phyloP scores from a whole-genome alignment of 2,888 invertebrate species.

The Microdon myrmicae region DNA sequence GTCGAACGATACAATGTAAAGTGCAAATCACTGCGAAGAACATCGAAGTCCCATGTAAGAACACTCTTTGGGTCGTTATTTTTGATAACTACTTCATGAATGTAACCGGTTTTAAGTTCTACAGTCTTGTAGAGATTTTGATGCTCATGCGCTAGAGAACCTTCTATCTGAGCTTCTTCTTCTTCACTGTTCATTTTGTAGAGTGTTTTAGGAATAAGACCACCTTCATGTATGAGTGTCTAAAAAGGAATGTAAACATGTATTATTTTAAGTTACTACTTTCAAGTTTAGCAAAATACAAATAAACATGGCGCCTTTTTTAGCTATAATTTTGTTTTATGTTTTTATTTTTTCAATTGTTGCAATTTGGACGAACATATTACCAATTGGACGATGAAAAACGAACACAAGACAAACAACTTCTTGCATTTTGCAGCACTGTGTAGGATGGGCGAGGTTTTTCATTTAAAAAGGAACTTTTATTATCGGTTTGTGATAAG shows the following conservation, averaged over 20 bases:
- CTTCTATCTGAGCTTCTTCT: conserved; percentile 57
- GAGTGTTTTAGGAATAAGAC: conserved; percentile 86
- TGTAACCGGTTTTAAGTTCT: conserved; percentile 68
- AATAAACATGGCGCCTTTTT: too few species aligned
- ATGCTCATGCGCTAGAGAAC: conserved; percentile 58
- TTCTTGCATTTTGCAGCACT: conserved; percentile 31
- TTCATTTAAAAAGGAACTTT: conserved; percentile 6
- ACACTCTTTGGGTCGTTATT: conserved; percentile 89
- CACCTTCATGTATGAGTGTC: conserved; percentile 87
- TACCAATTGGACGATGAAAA: conserved; percentile 10
- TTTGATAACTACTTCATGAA: conserved; percentile 80
- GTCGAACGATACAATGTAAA: conserved; percentile 76
- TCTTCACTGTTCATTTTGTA: conserved; percentile 73
- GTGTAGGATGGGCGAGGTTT: conserved; percentile 25
- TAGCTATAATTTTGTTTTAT: conserved; percentile 8
- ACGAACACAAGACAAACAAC: conserved; percentile 26
- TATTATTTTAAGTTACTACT: neutral
- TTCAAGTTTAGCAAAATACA: neutral
- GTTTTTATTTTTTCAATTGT: conserved; percentile 6
- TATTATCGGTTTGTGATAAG: conserved; percentile 18
- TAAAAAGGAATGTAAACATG: conserved; percentile 60
- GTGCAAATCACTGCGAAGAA: conserved; percentile 86
- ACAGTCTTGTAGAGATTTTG: conserved; percentile 64
- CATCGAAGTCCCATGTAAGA: conserved; percentile 97
- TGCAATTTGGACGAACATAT: conserved; percentile 37